Conservation (phyloP, 2,113 vertebrate species). For the Cyanoliseus patagonus region DNA sequence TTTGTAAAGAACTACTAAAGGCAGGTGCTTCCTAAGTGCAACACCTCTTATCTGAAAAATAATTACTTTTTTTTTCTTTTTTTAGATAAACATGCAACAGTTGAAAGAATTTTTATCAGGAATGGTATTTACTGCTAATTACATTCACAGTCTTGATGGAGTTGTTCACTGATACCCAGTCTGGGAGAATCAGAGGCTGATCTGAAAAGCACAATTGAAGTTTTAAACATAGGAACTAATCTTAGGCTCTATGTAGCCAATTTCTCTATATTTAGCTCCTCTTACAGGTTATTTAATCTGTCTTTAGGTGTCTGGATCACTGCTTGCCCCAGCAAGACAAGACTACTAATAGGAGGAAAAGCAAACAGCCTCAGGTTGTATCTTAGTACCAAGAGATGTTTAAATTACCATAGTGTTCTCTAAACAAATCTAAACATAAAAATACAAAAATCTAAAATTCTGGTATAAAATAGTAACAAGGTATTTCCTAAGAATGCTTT, state of each 20-base stretch:
- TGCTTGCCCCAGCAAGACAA: slow-evolving; percentile 6
- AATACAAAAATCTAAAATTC: background rate
- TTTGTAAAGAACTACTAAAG: background rate
- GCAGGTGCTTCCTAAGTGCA: background rate
- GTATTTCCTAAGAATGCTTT: background rate
- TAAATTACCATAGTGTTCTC: background rate
- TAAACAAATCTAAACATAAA: background rate
- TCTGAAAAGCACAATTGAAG: background rate
- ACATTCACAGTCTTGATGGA: background rate
- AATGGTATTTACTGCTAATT: background rate
- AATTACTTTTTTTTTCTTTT: background rate
- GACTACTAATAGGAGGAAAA: slow-evolving; percentile 16
- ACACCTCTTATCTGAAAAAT: background rate
- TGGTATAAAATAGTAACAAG: background rate
- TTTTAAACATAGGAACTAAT: slow-evolving; percentile 10
- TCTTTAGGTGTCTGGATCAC: slow-evolving; percentile 9
- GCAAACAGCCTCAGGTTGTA: slow-evolving; percentile 2
- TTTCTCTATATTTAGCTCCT: slow-evolving; percentile 25
- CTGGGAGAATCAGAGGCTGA: background rate
- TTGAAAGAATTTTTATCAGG: background rate
- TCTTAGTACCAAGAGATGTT: background rate
- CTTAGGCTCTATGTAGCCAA: background rate
- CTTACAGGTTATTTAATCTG: background rate
- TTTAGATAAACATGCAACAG: background rate
- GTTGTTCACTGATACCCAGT: background rate